Conservation (phyloP, 2,797 vertebrate species). For the Ctenopoma multispine region DNA sequence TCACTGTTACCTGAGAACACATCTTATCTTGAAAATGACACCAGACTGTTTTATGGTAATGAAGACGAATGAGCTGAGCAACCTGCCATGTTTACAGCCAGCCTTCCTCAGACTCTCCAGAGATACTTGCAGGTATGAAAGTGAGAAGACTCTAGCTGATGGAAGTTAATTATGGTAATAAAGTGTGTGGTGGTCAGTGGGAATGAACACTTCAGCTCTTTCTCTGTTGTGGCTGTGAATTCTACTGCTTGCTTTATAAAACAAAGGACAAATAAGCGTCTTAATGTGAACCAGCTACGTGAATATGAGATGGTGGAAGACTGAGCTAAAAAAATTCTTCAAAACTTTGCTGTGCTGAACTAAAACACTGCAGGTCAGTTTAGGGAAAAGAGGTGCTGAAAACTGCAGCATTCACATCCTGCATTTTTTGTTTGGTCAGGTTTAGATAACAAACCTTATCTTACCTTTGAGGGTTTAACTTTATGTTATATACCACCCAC, state of each 20-base stretch:
- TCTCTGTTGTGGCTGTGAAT: slow-evolving; percentile 20
- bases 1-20: slow-evolving; percentile 24
- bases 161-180: slow-evolving; percentile 76
- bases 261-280: slow-evolving; percentile 12
- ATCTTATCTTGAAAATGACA: slow-evolving; percentile 33
- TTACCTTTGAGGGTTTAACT: no score
- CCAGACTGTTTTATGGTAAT: slow-evolving; percentile 16
- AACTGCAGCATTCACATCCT: no score
- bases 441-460: no score
- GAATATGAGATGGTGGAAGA: not conserved
- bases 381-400: no score
- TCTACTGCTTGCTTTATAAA: slow-evolving; percentile 25
- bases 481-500: no score
- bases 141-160: slow-evolving; percentile 65
- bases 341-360: not conserved
- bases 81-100: slow-evolving; percentile 26
- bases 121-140: slow-evolving; percentile 69
- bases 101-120: slow-evolving; percentile 62
- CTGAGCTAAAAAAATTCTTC: not conserved
- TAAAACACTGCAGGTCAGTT: not conserved
- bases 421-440: no score
- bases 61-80: slow-evolving; percentile 43
- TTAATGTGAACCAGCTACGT: not conserved
- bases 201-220: slow-evolving; percentile 33
- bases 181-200: slow-evolving; percentile 57